Conservation (phyloP, 1,140 invertebrate genomes). For the Dendroctonus valens region DNA sequence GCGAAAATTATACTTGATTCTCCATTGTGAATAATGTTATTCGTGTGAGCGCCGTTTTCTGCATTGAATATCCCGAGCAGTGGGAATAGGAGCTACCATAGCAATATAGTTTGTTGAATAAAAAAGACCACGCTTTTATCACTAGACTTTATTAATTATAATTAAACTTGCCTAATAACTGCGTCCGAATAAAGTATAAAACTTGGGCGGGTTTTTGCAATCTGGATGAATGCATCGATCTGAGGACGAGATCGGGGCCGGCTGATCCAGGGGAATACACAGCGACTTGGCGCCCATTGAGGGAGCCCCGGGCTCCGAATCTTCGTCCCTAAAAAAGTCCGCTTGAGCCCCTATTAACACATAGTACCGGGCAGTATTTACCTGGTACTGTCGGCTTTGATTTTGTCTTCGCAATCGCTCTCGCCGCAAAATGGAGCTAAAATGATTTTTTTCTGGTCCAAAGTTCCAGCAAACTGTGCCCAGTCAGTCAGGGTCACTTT, state of each 20-base stretch:
- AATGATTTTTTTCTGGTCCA: conserved; percentile 90
- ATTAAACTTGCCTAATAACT: conserved; percentile 70
- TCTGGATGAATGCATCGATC: conserved; percentile 87
- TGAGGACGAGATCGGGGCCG: conserved; percentile 56
- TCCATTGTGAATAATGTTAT: too few species aligned
- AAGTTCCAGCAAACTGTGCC: conserved; percentile 73
- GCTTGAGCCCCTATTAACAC: conserved; percentile 9
- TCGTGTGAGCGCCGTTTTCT: too few species aligned
- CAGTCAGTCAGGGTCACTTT: conserved; percentile 72
- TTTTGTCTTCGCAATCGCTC: conserved; percentile 86
- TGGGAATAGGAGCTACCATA: too few species aligned
- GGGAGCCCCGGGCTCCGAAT: conserved; percentile 74
- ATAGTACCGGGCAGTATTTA: conserved; percentile 47
- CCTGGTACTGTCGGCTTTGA: conserved; percentile 94
- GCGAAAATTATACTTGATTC: too few species aligned
- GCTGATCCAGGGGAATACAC: conserved; percentile 94
- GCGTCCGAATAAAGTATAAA: conserved; percentile 91
- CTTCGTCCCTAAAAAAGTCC: conserved; percentile 54
- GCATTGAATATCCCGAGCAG: too few species aligned
- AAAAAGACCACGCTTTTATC: too few species aligned
- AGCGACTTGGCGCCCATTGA: conserved; percentile 98
- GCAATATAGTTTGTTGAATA: too few species aligned
- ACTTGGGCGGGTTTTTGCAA: conserved; percentile 78
- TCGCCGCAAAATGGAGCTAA: conserved; percentile 93
- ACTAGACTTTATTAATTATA: not conserved